Conservation (phyloP, 2,888 invertebrate species). For the Napeogenes inachia region DNA sequence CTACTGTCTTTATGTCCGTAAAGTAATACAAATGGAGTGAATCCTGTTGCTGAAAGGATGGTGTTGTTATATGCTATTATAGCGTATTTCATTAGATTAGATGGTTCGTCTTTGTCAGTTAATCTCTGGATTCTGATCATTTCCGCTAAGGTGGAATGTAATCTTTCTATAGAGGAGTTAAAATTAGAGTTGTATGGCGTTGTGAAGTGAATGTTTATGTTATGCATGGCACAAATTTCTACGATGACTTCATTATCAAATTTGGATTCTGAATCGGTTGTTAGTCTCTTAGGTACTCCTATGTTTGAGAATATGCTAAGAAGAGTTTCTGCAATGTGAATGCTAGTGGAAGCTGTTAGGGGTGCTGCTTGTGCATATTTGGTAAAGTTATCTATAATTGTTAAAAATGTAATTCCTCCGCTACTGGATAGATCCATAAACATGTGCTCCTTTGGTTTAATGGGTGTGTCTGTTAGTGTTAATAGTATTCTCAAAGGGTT, state of each 20-base stretch:
- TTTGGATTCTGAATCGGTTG: constrained; percentile 16
- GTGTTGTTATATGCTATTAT: constrained; percentile 28
- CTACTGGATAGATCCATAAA: constrained; percentile 32
- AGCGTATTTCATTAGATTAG: background rate
- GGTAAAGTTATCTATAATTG: constrained; percentile 18
- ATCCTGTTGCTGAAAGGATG: constrained; percentile 24
- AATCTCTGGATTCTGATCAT: constrained; percentile 28
- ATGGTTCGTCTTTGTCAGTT: constrained; percentile 14
- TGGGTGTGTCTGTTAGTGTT: constrained; percentile 33
- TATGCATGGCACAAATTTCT: constrained; percentile 19
- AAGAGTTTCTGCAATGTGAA: constrained; percentile 21
- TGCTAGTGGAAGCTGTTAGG: constrained; percentile 29
- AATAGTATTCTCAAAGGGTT: constrained; percentile 20
- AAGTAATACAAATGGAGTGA: constrained; percentile 27
- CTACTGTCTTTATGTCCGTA: constrained; percentile 20
- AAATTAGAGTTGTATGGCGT: constrained; percentile 25
- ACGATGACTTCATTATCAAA: constrained; percentile 25
- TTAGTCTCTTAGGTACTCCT: constrained; percentile 10
- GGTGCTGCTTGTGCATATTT: background rate
- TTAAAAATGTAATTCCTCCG: constrained; percentile 11
- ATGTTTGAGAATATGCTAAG: constrained; percentile 6
- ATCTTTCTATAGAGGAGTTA: constrained; percentile 28
- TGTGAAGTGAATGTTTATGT: constrained; percentile 25
- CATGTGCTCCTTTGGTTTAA: constrained; percentile 34
- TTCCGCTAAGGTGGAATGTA: constrained; percentile 27